Evolutionary conservation across 2,888 invertebrate species (phyloP).

Genomic region (Monopis laevigella): DNA sequence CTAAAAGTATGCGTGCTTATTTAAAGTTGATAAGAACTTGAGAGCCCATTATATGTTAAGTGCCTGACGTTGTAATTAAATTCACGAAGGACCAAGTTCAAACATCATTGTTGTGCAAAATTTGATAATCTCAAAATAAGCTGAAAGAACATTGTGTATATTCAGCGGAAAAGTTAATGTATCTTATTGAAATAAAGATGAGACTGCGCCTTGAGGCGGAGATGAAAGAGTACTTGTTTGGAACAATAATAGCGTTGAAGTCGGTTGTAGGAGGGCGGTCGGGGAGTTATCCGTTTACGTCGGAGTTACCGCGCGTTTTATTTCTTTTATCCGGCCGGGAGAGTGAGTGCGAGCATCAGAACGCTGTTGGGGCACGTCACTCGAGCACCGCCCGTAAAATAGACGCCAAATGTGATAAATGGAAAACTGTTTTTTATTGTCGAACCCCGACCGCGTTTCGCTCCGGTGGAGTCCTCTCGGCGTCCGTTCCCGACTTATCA

Average conservation of each 20-base stretch:
- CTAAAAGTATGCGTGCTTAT: no score
- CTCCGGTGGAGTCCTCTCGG: slow-evolving; percentile 45
- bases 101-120: no score
- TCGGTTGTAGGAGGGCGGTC: slow-evolving; percentile 48
- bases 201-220: slow-evolving; percentile 8
- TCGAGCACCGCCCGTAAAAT: slow-evolving; percentile 62
- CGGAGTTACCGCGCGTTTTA: slow-evolving; percentile 55
- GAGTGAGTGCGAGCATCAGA: slow-evolving; percentile 45
- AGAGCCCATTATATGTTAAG: no score
- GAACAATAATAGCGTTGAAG: slow-evolving; percentile 37
- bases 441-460: slow-evolving; percentile 50
- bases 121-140: no score
- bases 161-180: slow-evolving; percentile 4
- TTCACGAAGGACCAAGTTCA: no score
- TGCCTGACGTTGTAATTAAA: no score
- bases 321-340: slow-evolving; percentile 52
- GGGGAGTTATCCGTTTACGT: slow-evolving; percentile 56
- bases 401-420: slow-evolving; percentile 67
- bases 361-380: slow-evolving; percentile 40
- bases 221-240: slow-evolving; percentile 26
- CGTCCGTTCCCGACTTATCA: slow-evolving; percentile 48
- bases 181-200: slow-evolving; percentile 6
- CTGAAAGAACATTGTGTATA: no score
- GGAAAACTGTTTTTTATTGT: slow-evolving; percentile 62
- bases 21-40: no score